These are phyloP conservation scores for Noturus placidus DNA, from an alignment of 2,113 vertebrate genomes.

Conservation along the genomic window DNA sequence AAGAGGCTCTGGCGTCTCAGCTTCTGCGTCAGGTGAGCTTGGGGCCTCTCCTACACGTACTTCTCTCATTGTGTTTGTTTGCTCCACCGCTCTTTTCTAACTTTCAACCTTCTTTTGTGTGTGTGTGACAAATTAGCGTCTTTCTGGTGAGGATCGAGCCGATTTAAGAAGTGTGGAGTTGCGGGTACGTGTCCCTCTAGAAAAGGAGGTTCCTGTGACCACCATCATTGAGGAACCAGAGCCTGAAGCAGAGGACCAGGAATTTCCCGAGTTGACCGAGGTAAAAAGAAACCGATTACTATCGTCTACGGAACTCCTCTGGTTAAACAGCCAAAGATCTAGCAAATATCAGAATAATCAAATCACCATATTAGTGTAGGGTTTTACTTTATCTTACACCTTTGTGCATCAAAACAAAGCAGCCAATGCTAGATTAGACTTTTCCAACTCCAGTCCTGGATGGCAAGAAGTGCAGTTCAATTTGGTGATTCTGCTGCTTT, in stretches of 20 bases:
- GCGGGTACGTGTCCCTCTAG: slow-evolving; percentile 86
- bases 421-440: neutral
- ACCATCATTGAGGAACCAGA: slow-evolving; percentile 66
- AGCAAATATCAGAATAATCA: neutral
- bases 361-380: neutral
- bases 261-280: slow-evolving; percentile 90
- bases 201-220: slow-evolving; percentile 89
- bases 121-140: slow-evolving; percentile 69
- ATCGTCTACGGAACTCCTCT: neutral
- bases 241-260: slow-evolving; percentile 71
- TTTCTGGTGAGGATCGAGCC: slow-evolving; percentile 76
- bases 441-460: neutral
- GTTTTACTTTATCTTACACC: too few relatives aligned
- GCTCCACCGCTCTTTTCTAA: neutral
- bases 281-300: slow-evolving; percentile 59
- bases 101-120: neutral
- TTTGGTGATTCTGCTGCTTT: neutral
- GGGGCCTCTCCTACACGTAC: neutral
- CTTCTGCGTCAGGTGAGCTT: slow-evolving; percentile 83
- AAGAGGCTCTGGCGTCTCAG: slow-evolving; percentile 83
- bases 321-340: neutral
- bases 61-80: neutral
- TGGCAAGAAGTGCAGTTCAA: neutral
- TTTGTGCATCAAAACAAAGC: neutral
- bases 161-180: slow-evolving; percentile 78